phyloP scores from a whole-genome alignment of 2,113 vertebrate genomes.

The Budorcas taxicolor region DNA sequence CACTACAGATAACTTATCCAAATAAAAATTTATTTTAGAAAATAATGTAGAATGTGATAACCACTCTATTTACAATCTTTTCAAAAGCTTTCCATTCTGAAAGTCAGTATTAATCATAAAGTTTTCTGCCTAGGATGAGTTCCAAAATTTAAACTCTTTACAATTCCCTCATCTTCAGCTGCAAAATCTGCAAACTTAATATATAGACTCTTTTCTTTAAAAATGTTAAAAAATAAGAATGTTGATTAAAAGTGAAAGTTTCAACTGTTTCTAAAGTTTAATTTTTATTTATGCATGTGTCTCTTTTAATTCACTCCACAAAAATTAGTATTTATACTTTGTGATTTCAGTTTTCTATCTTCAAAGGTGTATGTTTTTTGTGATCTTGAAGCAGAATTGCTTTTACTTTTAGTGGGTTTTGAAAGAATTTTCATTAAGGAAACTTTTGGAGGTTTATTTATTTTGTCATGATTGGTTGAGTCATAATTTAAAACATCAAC shows the following conservation, averaged over 20 bases:
- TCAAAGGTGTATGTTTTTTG: neutral
- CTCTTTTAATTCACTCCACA: neutral
- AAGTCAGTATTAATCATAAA: neutral
- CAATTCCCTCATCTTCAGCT: neutral
- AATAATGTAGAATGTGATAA: neutral
- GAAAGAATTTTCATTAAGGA: neutral
- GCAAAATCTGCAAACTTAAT: neutral
- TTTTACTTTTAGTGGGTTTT: neutral
- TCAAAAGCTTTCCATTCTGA: neutral
- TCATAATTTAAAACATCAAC: neutral
- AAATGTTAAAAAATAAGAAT: neutral
- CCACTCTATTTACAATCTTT: neutral
- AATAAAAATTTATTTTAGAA: neutral
- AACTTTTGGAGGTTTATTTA: neutral
- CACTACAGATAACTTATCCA: neutral
- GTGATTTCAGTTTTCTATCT: neutral
- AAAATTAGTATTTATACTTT: neutral
- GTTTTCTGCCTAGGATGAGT: neutral
- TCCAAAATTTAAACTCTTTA: neutral
- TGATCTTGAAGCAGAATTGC: neutral
- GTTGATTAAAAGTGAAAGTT: neutral
- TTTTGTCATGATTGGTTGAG: neutral
- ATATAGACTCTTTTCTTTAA: neutral
- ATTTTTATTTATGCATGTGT: neutral
- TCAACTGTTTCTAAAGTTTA: neutral